Conservation (phyloP, 2,797 vertebrate genomes). For the Ctenopoma kingsleyae region DNA sequence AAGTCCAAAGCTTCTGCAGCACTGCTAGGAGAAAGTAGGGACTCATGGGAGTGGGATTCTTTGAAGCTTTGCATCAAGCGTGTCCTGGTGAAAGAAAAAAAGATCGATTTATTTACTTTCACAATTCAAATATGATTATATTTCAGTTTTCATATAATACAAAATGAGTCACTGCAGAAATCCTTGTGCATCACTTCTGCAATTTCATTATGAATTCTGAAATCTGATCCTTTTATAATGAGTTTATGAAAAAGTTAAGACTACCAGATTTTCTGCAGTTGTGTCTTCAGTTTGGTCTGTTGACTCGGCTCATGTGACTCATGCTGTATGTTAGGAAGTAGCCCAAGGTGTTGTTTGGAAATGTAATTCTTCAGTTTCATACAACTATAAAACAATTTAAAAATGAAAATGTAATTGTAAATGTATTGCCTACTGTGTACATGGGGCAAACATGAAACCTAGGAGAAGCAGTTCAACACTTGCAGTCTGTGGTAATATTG, state of each 20-base stretch:
- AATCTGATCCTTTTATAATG: slow-evolving; percentile 59
- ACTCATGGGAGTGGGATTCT: slow-evolving; percentile 97
- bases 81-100: slow-evolving; percentile 82
- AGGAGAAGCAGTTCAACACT: neutral
- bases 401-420: slow-evolving; percentile 16
- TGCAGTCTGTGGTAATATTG: slow-evolving; percentile 3
- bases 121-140: slow-evolving; percentile 23
- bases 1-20: slow-evolving; percentile 95
- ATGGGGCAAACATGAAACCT: neutral
- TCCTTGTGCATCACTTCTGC: slow-evolving; percentile 14
- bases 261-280: slow-evolving; percentile 39
- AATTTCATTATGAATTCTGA: slow-evolving; percentile 29
- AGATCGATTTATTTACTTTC: slow-evolving; percentile 36
- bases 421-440: neutral
- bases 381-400: neutral
- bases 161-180: slow-evolving; percentile 42
- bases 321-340: slow-evolving; percentile 24
- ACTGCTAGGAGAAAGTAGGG: slow-evolving; percentile 94
- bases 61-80: slow-evolving; percentile 97
- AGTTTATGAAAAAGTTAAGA: slow-evolving; percentile 46
- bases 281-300: slow-evolving; percentile 39
- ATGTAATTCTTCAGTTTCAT: slow-evolving; percentile 9
- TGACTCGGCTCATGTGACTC: slow-evolving; percentile 49
- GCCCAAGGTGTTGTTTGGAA: slow-evolving; percentile 15
- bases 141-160: slow-evolving; percentile 22